Percentiles rank a stretch among this genome's conserved stretches.
Conservation (phyloP, 2,113 vertebrate species). For the Paradisaea rubra region DNA sequence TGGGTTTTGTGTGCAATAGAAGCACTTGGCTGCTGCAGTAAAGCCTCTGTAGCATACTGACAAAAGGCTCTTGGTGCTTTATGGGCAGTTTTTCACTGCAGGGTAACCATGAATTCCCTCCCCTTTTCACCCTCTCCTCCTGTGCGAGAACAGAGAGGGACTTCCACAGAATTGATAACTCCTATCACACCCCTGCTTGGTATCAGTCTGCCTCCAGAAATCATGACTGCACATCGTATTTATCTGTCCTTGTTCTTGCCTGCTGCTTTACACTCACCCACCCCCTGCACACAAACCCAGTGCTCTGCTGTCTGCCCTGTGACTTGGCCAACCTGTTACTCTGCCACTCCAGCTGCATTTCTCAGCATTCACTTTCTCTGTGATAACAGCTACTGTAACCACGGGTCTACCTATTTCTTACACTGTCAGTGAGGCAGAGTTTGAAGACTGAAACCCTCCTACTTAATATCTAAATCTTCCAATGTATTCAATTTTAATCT, state of each 20-base stretch:
- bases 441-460: background rate
- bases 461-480: background rate
- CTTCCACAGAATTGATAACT: background rate
- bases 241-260: background rate
- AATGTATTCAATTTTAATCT: background rate
- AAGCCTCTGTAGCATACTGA: background rate
- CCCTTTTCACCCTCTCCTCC: background rate
- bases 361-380: background rate
- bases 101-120: background rate
- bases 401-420: background rate
- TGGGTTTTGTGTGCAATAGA: background rate
- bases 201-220: background rate
- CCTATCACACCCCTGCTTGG: background rate
- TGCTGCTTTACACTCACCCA: background rate
- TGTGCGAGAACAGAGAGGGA: background rate
- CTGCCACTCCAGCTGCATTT: background rate
- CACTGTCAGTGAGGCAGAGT: background rate
- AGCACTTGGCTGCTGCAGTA: background rate
- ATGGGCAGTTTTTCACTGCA: background rate
- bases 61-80: background rate
- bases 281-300: background rate
- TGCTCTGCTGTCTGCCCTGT: background rate
- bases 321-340: background rate
- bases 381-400: background rate
- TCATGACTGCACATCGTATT: background rate